Percentiles rank a stretch among this genome's conserved stretches.
phyloP scores from a whole-genome alignment of 37 sponge, comb jelly and placozoan genomes.

The Lycopodina hypogea region DNA sequence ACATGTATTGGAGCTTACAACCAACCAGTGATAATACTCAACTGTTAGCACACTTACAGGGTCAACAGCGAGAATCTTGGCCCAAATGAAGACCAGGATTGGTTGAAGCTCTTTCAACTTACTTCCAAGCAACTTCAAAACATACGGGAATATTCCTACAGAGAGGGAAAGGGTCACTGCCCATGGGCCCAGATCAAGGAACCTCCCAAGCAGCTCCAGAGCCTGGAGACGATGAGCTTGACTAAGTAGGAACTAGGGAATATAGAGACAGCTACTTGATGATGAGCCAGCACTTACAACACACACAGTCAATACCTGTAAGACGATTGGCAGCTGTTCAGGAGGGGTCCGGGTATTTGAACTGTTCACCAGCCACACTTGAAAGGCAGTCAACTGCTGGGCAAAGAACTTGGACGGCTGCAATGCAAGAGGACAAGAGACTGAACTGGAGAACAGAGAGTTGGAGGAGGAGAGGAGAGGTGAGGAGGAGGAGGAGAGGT shows the following conservation, averaged over 20 bases:
- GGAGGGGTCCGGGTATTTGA: conserved; percentile 53
- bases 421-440: too few relatives aligned
- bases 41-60: conserved; percentile 38
- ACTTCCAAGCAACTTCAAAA: conserved; percentile 91
- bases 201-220: conserved; percentile 89
- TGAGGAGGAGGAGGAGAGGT: conserved; percentile 4
- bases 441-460: too few relatives aligned
- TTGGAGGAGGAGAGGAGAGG: too few relatives aligned
- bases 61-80: conserved; percentile 92
- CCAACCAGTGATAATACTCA: neutral
- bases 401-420: conserved; percentile 90
- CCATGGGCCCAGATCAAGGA: conserved; percentile 90
- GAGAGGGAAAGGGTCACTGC: conserved; percentile 89
- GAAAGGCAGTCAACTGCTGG: conserved; percentile 93
- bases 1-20: neutral
- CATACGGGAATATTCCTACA: conserved; percentile 97
- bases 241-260: conserved; percentile 85
- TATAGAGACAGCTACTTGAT: neutral
- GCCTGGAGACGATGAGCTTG: conserved; percentile 86
- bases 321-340: conserved; percentile 91
- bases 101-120: conserved; percentile 87
- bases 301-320: conserved; percentile 91
- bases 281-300: neutral
- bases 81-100: conserved; percentile 96
- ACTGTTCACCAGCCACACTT: conserved; percentile 85